Percentiles rank a stretch among this genome's conserved stretches.
These are phyloP conservation scores for Cataglyphis altisquamis DNA, from an alignment of 2,888 invertebrate genomes.

Conservation along the genomic window DNA sequence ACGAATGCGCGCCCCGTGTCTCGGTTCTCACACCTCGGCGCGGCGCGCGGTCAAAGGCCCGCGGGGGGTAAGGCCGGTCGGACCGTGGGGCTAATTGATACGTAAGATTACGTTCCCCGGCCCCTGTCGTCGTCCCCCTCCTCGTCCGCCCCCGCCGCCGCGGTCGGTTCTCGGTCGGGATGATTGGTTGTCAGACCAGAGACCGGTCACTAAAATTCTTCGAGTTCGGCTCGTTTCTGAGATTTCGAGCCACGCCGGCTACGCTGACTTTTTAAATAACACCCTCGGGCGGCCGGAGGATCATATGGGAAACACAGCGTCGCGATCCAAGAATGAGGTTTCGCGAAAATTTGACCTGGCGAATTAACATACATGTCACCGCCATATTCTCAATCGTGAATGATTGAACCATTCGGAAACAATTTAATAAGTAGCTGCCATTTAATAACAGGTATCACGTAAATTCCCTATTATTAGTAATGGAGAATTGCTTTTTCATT, in stretches of 20 bases:
- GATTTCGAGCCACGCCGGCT: conserved; percentile 34
- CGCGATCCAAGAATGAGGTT: neutral
- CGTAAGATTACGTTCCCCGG: conserved; percentile 85
- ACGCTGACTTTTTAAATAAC: conserved; percentile 45
- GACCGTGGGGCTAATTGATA: conserved; percentile 86
- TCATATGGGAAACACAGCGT: conserved; percentile 12
- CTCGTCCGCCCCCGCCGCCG: conserved; percentile 65
- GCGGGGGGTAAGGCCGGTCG: conserved; percentile 85
- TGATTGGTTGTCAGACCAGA: conserved; percentile 82
- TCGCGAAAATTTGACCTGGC: neutral
- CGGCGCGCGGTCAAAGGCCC: conserved; percentile 86
- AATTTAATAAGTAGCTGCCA: neutral
- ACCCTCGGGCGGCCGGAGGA: conserved; percentile 25
- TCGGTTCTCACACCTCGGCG: conserved; percentile 85
- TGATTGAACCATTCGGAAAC: neutral
- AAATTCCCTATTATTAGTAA: neutral
- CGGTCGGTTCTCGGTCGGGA: conserved; percentile 71
- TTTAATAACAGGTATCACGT: neutral
- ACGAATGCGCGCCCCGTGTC: conserved; percentile 80
- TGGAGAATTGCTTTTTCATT: neutral
- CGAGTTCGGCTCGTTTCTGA: conserved; percentile 69
- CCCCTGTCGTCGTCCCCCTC: conserved; percentile 66
- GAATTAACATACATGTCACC: neutral
- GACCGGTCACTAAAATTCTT: conserved; percentile 83
- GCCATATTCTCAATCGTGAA: neutral